These are phyloP conservation scores for Pandemis cinnamomeana DNA, from an alignment of 2,888 invertebrate genomes.

Conservation along the genomic window DNA sequence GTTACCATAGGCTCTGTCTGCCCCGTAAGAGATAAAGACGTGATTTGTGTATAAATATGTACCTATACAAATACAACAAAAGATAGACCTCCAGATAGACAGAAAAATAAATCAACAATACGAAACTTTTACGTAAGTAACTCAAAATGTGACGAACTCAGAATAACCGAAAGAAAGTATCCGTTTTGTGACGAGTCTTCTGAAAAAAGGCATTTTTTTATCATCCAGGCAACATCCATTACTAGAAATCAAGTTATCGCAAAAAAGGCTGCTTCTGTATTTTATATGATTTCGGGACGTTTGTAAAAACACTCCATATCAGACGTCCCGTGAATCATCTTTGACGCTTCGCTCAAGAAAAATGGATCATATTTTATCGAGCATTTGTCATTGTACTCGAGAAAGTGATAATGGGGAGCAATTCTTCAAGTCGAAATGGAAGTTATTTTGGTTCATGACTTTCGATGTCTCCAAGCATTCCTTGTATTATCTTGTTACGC, in stretches of 20 bases:
- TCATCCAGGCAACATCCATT: slow-evolving; percentile 20
- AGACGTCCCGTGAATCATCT: slow-evolving; percentile 12
- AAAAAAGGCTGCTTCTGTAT: slow-evolving; percentile 6
- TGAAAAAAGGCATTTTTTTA: slow-evolving; percentile 14
- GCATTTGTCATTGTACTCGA: neutral
- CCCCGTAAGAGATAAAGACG: no score
- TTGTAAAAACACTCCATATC: slow-evolving; percentile 7
- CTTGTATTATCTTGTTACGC: no score
- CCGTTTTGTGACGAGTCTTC: neutral
- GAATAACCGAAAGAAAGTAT: slow-evolving; percentile 3
- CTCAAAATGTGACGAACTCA: slow-evolving; percentile 4
- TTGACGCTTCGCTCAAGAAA: slow-evolving; percentile 14
- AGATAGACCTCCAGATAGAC: neutral
- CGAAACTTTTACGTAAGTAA: neutral
- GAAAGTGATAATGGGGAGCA: slow-evolving; percentile 1
- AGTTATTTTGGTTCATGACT: neutral
- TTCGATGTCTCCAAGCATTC: neutral
- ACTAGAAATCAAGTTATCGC: slow-evolving; percentile 8
- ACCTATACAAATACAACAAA: neutral
- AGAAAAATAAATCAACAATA: neutral
- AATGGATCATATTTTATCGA: neutral
- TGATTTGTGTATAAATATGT: neutral
- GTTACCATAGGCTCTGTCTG: no score
- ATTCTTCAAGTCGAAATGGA: neutral
- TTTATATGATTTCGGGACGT: slow-evolving; percentile 8